These are phyloP conservation scores for Podargus strigoides DNA, from an alignment of 2,797 vertebrate genomes.

Conservation along the genomic window DNA sequence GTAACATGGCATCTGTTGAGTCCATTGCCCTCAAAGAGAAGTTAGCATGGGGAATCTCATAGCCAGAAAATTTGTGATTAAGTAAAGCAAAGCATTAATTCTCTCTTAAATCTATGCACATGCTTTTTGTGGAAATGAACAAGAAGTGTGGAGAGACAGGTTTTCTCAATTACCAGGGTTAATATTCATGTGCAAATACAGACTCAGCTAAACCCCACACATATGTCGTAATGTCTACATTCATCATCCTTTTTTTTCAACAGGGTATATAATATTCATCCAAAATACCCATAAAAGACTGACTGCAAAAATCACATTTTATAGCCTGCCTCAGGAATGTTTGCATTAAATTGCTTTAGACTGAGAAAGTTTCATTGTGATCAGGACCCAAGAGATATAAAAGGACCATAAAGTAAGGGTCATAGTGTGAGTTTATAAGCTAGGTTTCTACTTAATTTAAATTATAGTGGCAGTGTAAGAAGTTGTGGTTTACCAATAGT, in stretches of 20 bases:
- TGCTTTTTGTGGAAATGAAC: slow-evolving; percentile 49
- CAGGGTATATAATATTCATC: slow-evolving; percentile 54
- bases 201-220: slow-evolving; percentile 58
- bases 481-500: slow-evolving; percentile 63
- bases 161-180: slow-evolving; percentile 56
- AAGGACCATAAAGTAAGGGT: slow-evolving; percentile 63
- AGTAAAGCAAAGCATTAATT: slow-evolving; percentile 42
- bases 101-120: slow-evolving; percentile 53
- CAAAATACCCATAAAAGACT: slow-evolving; percentile 69
- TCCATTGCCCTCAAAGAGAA: slow-evolving; percentile 33
- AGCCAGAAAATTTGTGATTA: slow-evolving; percentile 59
- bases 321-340: slow-evolving; percentile 65
- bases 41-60: background rate
- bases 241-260: slow-evolving; percentile 50
- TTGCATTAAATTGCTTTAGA: slow-evolving; percentile 68
- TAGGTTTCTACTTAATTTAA: slow-evolving; percentile 71
- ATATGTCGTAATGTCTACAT: slow-evolving; percentile 64
- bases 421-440: slow-evolving; percentile 69
- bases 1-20: slow-evolving; percentile 40
- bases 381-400: slow-evolving; percentile 67
- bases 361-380: slow-evolving; percentile 70
- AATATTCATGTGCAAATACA: slow-evolving; percentile 70
- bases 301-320: slow-evolving; percentile 66
- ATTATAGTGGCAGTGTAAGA: slow-evolving; percentile 56
- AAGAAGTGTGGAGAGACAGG: slow-evolving; percentile 44